These are phyloP conservation scores for Protaetia brevitarsis DNA, from an alignment of 1,140 invertebrate species.

Conservation along the genomic window DNA sequence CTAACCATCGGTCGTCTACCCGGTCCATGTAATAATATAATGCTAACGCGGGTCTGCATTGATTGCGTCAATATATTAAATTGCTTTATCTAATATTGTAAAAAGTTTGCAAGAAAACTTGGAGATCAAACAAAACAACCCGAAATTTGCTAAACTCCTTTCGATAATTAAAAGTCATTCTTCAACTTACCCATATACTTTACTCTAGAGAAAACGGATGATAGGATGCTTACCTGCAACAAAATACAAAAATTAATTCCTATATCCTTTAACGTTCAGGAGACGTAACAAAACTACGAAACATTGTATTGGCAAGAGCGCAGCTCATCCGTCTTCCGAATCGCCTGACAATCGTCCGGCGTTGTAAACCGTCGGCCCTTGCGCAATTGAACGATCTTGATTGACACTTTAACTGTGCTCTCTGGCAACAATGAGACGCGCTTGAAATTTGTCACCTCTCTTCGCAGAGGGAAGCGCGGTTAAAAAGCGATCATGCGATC, in stretches of 20 bases:
- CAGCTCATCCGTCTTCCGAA: not conserved
- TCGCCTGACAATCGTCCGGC: not conserved
- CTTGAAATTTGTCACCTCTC: conserved; percentile 24
- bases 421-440: conserved; percentile 16
- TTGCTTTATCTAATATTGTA: no score
- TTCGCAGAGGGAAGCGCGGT: not conserved
- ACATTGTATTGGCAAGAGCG: not conserved
- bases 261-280: not conserved
- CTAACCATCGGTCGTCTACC: not conserved
- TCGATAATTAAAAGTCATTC: no score
- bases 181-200: not conserved
- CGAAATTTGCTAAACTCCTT: no score
- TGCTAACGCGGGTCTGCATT: not conserved
- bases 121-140: no score
- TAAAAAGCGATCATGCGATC: not conserved
- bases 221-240: not conserved
- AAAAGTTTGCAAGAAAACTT: no score
- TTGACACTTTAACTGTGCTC: conserved; percentile 25
- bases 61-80: conserved; percentile 5
- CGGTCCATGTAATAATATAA: conserved; percentile 1
- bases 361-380: conserved; percentile 2
- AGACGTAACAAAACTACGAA: not conserved
- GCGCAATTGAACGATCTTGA: conserved; percentile 17
- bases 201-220: not conserved
- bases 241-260: not conserved